Conservation (phyloP, 2,888 invertebrate genomes). For the Tanypteryx hageni region DNA sequence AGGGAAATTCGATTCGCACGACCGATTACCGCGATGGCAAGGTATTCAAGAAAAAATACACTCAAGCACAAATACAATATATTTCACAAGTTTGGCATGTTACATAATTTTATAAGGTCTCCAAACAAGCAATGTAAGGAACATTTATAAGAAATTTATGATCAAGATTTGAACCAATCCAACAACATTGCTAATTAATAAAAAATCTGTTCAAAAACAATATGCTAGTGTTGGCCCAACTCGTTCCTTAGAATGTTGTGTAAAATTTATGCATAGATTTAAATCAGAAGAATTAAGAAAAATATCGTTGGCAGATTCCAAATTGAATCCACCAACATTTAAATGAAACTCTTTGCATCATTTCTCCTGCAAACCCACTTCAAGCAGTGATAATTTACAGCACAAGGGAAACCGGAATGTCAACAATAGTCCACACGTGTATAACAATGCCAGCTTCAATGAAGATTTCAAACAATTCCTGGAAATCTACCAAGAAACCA, state of each 20-base stretch:
- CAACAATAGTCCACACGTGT: constrained; percentile 69
- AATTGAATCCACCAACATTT: constrained; percentile 59
- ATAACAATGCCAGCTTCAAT: constrained; percentile 65
- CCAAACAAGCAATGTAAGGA: constrained; percentile 62
- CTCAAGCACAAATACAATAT: constrained; percentile 77
- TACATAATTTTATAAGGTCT: constrained; percentile 73
- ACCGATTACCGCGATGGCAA: not conserved
- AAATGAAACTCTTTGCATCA: constrained; percentile 36
- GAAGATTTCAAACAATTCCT: constrained; percentile 32
- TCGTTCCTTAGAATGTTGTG: constrained; percentile 48
- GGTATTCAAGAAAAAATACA: constrained; percentile 53
- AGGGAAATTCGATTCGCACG: not conserved
- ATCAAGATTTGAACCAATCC: constrained; percentile 56
- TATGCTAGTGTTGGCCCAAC: constrained; percentile 60
- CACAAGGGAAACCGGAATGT: constrained; percentile 72
- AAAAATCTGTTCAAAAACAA: constrained; percentile 54
- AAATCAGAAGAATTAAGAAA: constrained; percentile 59
- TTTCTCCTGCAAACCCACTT: constrained; percentile 59
- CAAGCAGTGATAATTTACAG: constrained; percentile 70
- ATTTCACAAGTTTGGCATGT: constrained; percentile 77
- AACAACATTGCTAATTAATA: constrained; percentile 59
- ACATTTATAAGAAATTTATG: constrained; percentile 66
- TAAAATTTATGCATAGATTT: constrained; percentile 63
- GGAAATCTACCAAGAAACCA: constrained; percentile 35
- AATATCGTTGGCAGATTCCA: constrained; percentile 34